phyloP scores from a whole-genome alignment of 2,113 vertebrate genomes.

The Brachyhypopomus gauderio region DNA sequence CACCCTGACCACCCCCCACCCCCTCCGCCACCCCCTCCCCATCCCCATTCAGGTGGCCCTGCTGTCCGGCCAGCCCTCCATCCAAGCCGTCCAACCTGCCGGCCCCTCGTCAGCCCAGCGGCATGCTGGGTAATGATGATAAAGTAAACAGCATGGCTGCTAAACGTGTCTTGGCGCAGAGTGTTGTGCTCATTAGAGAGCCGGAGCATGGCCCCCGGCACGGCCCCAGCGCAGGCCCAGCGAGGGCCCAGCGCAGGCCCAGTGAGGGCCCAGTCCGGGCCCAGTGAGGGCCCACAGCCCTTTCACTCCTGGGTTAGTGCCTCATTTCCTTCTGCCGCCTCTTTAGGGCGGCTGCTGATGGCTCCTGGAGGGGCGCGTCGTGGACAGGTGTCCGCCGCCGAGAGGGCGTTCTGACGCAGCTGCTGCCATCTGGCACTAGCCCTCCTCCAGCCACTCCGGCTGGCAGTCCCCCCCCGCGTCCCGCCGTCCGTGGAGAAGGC shows the following conservation, averaged over 20 bases:
- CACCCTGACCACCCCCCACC: neutral
- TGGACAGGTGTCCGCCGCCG: slow-evolving; percentile 62
- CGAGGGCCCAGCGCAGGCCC: no score
- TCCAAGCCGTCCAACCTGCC: slow-evolving; percentile 40
- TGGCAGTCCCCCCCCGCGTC: slow-evolving; percentile 51
- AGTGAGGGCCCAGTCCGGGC: slow-evolving; percentile 11
- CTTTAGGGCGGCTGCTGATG: slow-evolving; percentile 60
- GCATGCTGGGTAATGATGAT: slow-evolving; percentile 62
- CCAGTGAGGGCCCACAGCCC: slow-evolving; percentile 56
- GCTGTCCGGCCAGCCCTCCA: slow-evolving; percentile 25
- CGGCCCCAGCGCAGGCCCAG: slow-evolving; percentile 4
- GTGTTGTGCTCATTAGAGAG: slow-evolving; percentile 57
- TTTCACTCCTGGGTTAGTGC: slow-evolving; percentile 64
- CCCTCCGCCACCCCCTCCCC: neutral
- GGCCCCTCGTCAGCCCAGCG: slow-evolving; percentile 40
- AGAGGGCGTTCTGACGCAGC: slow-evolving; percentile 58
- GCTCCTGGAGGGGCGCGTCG: slow-evolving; percentile 59
- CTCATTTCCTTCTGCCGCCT: slow-evolving; percentile 65
- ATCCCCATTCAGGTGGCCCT: slow-evolving; percentile 20
- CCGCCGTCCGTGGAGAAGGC: slow-evolving; percentile 58
- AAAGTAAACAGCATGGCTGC: slow-evolving; percentile 61
- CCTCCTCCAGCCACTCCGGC: slow-evolving; percentile 44
- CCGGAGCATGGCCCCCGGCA: neutral
- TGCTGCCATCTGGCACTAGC: slow-evolving; percentile 63
- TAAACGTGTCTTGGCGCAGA: slow-evolving; percentile 60